Percentiles rank a stretch among this genome's conserved stretches.
Conservation (phyloP, 2,888 invertebrate genomes). For the Orthosia cruda region DNA sequence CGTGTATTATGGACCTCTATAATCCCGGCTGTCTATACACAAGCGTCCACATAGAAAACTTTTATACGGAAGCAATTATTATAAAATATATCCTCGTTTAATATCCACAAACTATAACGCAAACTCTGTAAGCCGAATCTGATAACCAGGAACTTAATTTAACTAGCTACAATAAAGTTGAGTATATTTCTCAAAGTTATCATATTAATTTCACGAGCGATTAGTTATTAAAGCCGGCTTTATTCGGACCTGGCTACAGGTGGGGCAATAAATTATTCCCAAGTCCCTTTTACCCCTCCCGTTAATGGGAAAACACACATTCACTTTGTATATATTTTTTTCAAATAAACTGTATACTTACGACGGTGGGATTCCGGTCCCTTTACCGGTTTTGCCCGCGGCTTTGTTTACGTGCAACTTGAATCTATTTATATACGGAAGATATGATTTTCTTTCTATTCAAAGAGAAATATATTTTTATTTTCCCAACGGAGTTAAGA, state of each 20-base stretch:
- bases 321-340: constrained; percentile 59
- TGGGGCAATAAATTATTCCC: constrained; percentile 75
- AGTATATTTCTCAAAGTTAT: constrained; percentile 74
- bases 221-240: constrained; percentile 76
- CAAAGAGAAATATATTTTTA: constrained; percentile 36
- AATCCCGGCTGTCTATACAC: too few relatives aligned
- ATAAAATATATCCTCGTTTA: constrained; percentile 7
- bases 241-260: constrained; percentile 73
- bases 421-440: constrained; percentile 23
- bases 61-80: constrained; percentile 1
- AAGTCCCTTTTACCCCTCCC: constrained; percentile 61
- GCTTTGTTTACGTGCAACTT: constrained; percentile 26
- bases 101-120: constrained; percentile 31
- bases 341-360: constrained; percentile 35
- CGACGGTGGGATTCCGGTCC: constrained; percentile 36
- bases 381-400: constrained; percentile 14
- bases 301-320: constrained; percentile 71
- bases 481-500: constrained; percentile 15
- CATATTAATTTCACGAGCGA: constrained; percentile 78
- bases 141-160: constrained; percentile 56
- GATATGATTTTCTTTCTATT: constrained; percentile 21
- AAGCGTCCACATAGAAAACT: neutral
- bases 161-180: constrained; percentile 66
- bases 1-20: neutral
- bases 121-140: constrained; percentile 22